A percentile compares a stretch with the other conserved stretches of the same genome.
These are phyloP conservation scores for Scytalopus superciliaris DNA, from an alignment of 2,113 vertebrate species.

Conservation along the genomic window DNA sequence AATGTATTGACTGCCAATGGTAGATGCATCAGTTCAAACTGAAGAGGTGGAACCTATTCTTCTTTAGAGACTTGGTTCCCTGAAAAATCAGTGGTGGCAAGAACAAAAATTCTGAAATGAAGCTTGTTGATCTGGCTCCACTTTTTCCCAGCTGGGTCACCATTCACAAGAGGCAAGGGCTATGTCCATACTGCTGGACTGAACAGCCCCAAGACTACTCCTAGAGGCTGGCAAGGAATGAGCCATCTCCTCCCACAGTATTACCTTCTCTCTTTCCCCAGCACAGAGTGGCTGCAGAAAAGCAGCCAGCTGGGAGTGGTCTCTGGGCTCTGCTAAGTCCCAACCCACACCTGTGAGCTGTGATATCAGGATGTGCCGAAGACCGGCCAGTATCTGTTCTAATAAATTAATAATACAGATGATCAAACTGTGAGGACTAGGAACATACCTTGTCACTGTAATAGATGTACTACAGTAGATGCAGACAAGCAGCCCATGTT, in stretches of 20 bases:
- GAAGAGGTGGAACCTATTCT: neutral
- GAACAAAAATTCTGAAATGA: neutral
- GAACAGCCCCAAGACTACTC: accelerated
- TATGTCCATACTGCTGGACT: neutral
- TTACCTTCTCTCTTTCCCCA: neutral
- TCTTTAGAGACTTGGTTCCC: neutral
- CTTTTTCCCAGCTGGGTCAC: neutral
- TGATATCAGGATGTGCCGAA: neutral
- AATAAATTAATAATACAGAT: neutral
- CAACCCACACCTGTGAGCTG: neutral
- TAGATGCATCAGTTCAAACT: neutral
- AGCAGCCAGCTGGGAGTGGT: neutral
- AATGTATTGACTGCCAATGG: neutral
- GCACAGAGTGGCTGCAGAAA: neutral
- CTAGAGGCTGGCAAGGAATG: neutral
- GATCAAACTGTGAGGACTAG: neutral
- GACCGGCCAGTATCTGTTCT: neutral
- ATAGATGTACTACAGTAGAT: neutral
- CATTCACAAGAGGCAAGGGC: neutral
- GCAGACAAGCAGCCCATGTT: neutral
- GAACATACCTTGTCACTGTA: neutral
- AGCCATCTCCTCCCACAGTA: neutral
- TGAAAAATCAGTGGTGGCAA: neutral
- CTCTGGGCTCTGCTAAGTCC: neutral
- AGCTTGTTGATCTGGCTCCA: neutral